Conservation (phyloP, 2,888 invertebrate species). For the Cordilura impudica region DNA sequence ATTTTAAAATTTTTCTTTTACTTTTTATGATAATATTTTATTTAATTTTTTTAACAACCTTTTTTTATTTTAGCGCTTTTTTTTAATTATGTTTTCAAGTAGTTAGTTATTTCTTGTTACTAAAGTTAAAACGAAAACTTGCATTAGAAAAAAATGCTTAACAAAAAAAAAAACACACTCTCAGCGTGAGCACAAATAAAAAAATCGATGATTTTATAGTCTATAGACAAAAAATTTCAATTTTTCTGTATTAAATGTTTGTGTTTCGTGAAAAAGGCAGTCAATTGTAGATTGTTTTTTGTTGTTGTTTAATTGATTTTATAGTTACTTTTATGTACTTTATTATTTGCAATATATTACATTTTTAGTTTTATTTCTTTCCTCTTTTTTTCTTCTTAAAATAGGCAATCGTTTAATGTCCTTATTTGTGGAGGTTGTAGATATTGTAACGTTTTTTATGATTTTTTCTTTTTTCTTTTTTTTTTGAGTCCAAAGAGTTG, state of each 20-base stretch:
- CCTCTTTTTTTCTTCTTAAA: not conserved
- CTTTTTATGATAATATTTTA: too few species aligned
- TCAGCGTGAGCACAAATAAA: slow-evolving; percentile 25
- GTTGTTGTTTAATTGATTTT: slow-evolving; percentile 33
- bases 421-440: slow-evolving; percentile 7
- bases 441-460: slow-evolving; percentile 35
- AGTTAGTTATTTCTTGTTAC: not conserved
- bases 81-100: not conserved
- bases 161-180: slow-evolving; percentile 1
- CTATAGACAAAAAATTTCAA: slow-evolving; percentile 51
- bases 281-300: slow-evolving; percentile 54
- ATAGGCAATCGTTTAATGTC: not conserved
- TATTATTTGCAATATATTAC: too few species aligned
- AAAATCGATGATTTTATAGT: slow-evolving; percentile 62
- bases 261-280: slow-evolving; percentile 47
- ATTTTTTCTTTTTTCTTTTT: not conserved
- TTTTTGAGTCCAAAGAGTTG: slow-evolving; percentile 56
- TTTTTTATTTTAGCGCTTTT: not conserved
- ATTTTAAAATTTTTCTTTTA: too few species aligned
- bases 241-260: slow-evolving; percentile 20
- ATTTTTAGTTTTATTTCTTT: not conserved
- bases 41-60: too few species aligned
- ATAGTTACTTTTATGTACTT: not conserved
- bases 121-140: not conserved
- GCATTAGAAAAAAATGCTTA: not conserved